Base-by-base conservation (phyloP, 2,888 invertebrate species). In the Pandemis heparana region DNA sequence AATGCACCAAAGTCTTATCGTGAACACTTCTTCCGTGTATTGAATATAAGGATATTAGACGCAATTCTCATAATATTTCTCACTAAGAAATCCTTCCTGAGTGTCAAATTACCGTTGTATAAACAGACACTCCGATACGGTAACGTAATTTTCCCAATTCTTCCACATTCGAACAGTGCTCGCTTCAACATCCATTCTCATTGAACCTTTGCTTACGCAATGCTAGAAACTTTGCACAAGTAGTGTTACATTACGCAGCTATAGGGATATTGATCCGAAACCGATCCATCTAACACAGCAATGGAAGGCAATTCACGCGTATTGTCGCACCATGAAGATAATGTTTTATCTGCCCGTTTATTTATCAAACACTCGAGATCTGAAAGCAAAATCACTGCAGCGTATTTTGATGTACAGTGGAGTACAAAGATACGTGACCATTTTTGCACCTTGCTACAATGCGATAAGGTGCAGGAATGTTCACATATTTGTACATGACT, bases 321-420 rank as follows among this genome's bases (percentile, higher is more conserved):
- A 46, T 38, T 48, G 6, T 48, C 48, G 0, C 48, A n/a, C 7
- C 18, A 18, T n/a, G 6, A 7, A 16, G n/a, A 16, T 18, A 53
- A 16, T 18, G 53, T 18, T 72, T 68, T 68, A 63, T 67, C 67
- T 14, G 14, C 46, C 14, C 65, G 65, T 39, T 18, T 72, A 68
- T 72, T 72, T 72, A 68, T 63, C 67, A 38, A 68, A 56, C 67
- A 72, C 72, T 68, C 62, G 56, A 63, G 67, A 32, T 53, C 62
- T 72, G 68, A 62, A 72, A 72, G 72, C 56, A 72, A 72, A 67
- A 72, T 68, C 62, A 56, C 38, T 72, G 62, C 72, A 67, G 62
- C 63, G 46, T 63, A 46, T 38, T 65, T 46, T 68, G 62, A 67
- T 72, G 46, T 67, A 10, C 12, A 41, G 32, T 56, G 41, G 66